phyloP scores from a whole-genome alignment of 2,113 vertebrate species.

The Oceanites oceanicus region DNA sequence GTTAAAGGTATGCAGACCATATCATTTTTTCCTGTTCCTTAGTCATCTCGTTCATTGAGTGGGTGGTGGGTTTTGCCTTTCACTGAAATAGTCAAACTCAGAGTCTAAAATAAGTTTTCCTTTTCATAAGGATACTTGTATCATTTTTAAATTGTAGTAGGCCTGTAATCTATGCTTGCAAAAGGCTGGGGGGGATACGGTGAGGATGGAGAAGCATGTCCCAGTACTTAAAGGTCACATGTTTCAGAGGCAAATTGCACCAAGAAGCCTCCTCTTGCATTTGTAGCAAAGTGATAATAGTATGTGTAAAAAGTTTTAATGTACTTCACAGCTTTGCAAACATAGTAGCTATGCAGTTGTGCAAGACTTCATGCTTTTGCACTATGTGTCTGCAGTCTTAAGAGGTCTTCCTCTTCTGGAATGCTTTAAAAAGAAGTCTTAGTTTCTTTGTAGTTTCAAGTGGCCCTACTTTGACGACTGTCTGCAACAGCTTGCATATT shows the following conservation, averaged over 20 bases:
- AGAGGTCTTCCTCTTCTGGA: neutral
- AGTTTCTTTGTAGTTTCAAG: neutral
- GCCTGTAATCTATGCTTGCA: neutral
- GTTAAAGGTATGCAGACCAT: neutral
- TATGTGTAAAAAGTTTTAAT: neutral
- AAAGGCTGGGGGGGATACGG: accelerated
- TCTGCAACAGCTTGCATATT: neutral
- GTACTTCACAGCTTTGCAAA: neutral
- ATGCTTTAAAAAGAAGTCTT: neutral
- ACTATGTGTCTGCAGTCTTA: neutral
- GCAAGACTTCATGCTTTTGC: neutral
- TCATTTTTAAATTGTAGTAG: neutral
- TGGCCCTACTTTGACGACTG: neutral
- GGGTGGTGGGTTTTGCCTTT: accelerated
- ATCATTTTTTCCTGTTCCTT: neutral
- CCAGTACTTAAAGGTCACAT: neutral
- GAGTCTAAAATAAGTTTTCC: neutral
- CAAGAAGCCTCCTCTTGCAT: neutral
- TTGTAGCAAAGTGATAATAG: neutral
- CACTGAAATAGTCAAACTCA: neutral
- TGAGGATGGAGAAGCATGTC: neutral
- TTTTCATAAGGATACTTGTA: neutral
- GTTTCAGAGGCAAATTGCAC: neutral
- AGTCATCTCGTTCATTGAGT: neutral
- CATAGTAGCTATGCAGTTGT: neutral